Evolutionary conservation across 2,113 vertebrate genomes (phyloP).

Genomic region (Ictidomys tridecemlineatus): DNA sequence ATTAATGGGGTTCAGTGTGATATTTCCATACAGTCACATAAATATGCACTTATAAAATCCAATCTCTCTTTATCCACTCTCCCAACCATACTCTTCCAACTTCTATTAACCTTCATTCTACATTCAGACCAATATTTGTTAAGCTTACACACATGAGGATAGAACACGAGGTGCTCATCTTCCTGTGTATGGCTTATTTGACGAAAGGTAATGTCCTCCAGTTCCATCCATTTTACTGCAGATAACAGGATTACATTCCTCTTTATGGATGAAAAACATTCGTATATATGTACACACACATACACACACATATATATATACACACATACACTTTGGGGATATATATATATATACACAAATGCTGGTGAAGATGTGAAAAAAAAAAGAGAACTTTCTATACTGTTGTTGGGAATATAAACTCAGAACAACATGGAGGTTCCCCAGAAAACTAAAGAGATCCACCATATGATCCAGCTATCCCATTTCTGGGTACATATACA

Average conservation of each 20-base stretch:
- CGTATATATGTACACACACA: too few relatives aligned
- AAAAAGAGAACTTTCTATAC: neutral
- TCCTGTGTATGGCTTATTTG: neutral
- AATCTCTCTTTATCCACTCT: neutral
- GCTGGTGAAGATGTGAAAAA: neutral
- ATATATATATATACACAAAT: neutral
- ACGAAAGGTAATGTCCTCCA: neutral
- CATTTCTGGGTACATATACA: neutral
- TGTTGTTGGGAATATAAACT: neutral
- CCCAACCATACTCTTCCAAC: neutral
- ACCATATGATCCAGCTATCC: neutral
- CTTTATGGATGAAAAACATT: neutral
- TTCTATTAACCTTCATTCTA: neutral
- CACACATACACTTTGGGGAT: neutral
- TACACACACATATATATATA: too few relatives aligned
- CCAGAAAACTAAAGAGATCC: neutral
- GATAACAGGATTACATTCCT: neutral
- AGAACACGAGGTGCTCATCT: neutral
- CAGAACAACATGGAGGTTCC: neutral
- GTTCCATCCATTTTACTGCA: neutral
- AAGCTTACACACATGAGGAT: neutral
- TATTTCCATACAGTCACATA: too few relatives aligned
- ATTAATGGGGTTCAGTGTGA: neutral
- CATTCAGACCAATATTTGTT: neutral
- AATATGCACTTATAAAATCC: neutral